These are phyloP conservation scores for Macrophya annulata DNA, from an alignment of 2,888 invertebrate genomes.

Conservation along the genomic window DNA sequence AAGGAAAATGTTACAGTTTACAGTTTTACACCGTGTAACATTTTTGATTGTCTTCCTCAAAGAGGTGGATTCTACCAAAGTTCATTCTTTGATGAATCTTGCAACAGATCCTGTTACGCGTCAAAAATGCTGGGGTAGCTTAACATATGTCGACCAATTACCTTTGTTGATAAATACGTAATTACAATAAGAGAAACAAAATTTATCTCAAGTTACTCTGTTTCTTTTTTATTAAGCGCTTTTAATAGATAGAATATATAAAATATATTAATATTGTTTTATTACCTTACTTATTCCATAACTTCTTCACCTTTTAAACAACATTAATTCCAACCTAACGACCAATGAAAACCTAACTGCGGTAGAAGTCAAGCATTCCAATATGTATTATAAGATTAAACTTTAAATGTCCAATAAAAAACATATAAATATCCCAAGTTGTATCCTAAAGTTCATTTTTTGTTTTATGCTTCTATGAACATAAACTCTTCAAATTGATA, in stretches of 20 bases:
- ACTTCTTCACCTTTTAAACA: neutral
- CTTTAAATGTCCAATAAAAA: neutral
- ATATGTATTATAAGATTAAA: neutral
- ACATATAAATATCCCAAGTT: neutral
- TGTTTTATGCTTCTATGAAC: neutral
- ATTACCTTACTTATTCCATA: neutral
- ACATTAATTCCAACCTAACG: neutral
- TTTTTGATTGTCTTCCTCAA: constrained; percentile 79
- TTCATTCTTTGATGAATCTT: constrained; percentile 53
- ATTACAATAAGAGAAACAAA: neutral
- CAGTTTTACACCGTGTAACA: constrained; percentile 69
- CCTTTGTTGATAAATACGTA: neutral
- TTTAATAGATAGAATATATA: constrained; percentile 32
- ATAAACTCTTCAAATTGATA: neutral
- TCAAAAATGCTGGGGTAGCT: constrained; percentile 41
- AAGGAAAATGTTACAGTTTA: constrained; percentile 76
- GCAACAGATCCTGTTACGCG: neutral
- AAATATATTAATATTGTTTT: constrained; percentile 24
- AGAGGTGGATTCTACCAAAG: constrained; percentile 67
- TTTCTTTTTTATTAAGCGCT: neutral
- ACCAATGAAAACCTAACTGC: neutral
- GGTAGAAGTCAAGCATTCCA: no score
- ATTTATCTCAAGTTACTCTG: neutral
- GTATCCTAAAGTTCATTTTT: neutral
- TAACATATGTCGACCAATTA: neutral